phyloP scores from a whole-genome alignment of 2,113 vertebrate genomes.

The Larimichthys crocea region DNA sequence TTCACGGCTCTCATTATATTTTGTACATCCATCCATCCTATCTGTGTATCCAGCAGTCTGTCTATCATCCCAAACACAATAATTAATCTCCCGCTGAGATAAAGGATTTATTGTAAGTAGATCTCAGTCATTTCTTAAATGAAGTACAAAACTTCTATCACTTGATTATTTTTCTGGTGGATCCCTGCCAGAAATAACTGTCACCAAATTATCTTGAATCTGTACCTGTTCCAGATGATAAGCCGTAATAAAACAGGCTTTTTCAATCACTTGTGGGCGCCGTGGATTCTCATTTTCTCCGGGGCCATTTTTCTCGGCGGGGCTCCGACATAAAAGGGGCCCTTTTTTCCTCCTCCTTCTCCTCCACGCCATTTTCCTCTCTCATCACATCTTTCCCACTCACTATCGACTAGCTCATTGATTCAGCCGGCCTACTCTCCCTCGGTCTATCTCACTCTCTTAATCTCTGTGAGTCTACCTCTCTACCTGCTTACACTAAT shows the following conservation, averaged over 20 bases:
- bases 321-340: conserved; percentile 41
- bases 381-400: conserved; percentile 65
- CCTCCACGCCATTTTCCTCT: conserved; percentile 54
- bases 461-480: conserved; percentile 67
- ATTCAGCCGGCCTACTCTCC: conserved; percentile 52
- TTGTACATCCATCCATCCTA: neutral
- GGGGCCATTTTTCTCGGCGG: conserved; percentile 61
- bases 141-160: conserved; percentile 25
- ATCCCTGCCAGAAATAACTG: conserved; percentile 33
- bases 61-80: neutral
- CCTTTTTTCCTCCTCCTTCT: conserved; percentile 37
- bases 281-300: conserved; percentile 63
- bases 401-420: conserved; percentile 71
- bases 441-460: conserved; percentile 58
- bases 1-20: neutral
- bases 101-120: neutral
- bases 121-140: conserved; percentile 20
- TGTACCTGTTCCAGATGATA: conserved; percentile 55
- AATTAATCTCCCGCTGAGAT: conserved; percentile 30
- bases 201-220: conserved; percentile 44
- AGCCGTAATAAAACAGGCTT: conserved; percentile 57
- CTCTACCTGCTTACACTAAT: conserved; percentile 70
- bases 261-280: conserved; percentile 32
- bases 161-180: conserved; percentile 18
- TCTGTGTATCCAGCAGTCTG: neutral